Evolutionary conservation across 1,140 invertebrate genomes (phyloP), one percentile per base, ranked within the genome.

Genomic region (Brachionus paranguensis): DNA sequence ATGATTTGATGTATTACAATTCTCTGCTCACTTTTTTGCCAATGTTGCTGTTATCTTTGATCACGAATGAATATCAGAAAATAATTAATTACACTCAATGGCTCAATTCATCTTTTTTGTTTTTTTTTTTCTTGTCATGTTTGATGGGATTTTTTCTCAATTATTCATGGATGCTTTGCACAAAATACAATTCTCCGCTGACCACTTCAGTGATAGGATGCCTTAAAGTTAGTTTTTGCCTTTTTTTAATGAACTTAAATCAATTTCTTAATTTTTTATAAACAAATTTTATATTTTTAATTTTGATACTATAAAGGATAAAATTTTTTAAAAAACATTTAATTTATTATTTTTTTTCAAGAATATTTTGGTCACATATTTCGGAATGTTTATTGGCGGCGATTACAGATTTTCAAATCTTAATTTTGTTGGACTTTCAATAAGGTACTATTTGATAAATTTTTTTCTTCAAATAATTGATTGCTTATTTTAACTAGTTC

Each of bases 151-250:
- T 98, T 89, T 90, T 99, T 24, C 90, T 99, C 12, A 95, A 94
- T 53, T 99, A 98, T 88, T 95, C 95, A 87, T 94, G 96, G 12
- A 93, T 99, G 86, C 89, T 99, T 47, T 99, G 97, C 90, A 99
- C 96, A 0, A 92, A 94, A 86, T 93, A 95, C 88, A 99, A 99
- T 90, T 98, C 96, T 81, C 96, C 97, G n/a, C 90, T 99, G 47
- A 99, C 97, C 0, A 99, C 97, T 24, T 98, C 96, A 7, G 98
- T 99, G 85, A 95, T 99, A 85, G 97, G 97, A 0, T 98, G 89
- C 12, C 12, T 53, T 6, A 53, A 53, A 53, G 47, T 53, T 6
- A 37, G 33, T 33, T 37, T 37, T 37, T 37, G 33, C 33, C 33
- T 37, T 37, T 37, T 37, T 7, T 37, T 37, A 3, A 33, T 29